Base-by-base conservation (phyloP, 1,140 invertebrate species). In the Paraescarpia echinospica region DNA sequence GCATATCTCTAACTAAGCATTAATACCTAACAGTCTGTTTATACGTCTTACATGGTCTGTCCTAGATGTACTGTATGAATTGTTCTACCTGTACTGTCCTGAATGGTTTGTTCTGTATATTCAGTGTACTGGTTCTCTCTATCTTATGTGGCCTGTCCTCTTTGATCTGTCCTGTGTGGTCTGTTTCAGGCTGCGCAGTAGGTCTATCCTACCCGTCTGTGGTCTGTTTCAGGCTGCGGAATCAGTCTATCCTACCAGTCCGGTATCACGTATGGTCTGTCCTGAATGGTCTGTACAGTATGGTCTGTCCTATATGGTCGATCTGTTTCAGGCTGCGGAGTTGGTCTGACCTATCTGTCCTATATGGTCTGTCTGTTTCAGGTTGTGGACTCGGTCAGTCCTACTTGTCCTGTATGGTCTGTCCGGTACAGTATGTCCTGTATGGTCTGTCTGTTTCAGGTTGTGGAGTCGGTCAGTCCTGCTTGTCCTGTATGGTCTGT, bases 331-430 rank as follows among this genome's bases (percentile, higher is more conserved):
- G 92, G 92, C 31, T 88, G 77, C 22, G 92, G 92, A 48, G 35
- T 92, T 89, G 77, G 77, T 41, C 33, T 89, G 77, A 91, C 77
- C 77, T 92, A 91, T 33, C 34, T 92, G 34, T 89, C 77, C 33
- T 92, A n/a, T n/a, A n/a, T n/a, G n/a, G n/a, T n/a, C n/a, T n/a
- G n/a, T n/a, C n/a, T n/a, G n/a, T n/a, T n/a, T n/a, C n/a, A n/a
- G n/a, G n/a, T n/a, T n/a, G n/a, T n/a, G n/a, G n/a, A n/a, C n/a
- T n/a, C n/a, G n/a, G n/a, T n/a, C n/a, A n/a, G n/a, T n/a, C n/a
- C n/a, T n/a, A n/a, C n/a, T n/a, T n/a, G n/a, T n/a, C n/a, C n/a
- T n/a, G n/a, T n/a, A n/a, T n/a, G n/a, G n/a, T n/a, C n/a, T n/a
- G n/a, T n/a, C n/a, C n/a, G n/a, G 34, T 34, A 59, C 90, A 33